These are phyloP conservation scores for Melanitta fusca DNA, from an alignment of 2,797 vertebrate species.

Conservation along the genomic window DNA sequence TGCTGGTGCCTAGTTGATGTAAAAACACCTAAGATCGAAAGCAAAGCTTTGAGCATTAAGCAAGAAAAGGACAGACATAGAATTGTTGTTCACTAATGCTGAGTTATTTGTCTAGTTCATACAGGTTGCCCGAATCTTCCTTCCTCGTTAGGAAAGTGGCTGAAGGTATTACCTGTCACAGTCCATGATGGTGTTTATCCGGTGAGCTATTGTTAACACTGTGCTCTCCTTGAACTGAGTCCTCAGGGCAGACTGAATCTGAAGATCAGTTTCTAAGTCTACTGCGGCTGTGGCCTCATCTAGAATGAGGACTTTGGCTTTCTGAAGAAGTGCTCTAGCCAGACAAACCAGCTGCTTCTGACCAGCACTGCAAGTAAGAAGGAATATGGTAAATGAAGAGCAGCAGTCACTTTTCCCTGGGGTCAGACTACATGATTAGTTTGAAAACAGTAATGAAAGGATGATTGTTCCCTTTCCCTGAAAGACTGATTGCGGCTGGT, in stretches of 20 bases:
- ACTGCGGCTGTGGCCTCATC: constrained; percentile 96
- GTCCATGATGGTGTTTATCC: constrained; percentile 91
- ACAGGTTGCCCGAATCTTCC: background rate
- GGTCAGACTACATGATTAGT: background rate
- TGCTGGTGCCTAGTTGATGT: background rate
- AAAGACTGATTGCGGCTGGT: background rate
- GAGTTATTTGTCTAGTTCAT: background rate
- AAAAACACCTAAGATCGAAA: background rate
- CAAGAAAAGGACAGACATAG: background rate
- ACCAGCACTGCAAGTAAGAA: constrained; percentile 84
- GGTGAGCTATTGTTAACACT: constrained; percentile 92
- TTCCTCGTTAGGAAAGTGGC: background rate
- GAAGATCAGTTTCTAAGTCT: constrained; percentile 91
- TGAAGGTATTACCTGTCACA: constrained; percentile 86
- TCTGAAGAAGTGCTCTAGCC: constrained; percentile 91
- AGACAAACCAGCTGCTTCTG: constrained; percentile 95
- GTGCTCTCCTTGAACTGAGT: constrained; percentile 91
- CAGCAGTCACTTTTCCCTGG: background rate
- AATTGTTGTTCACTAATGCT: background rate
- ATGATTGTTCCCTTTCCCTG: background rate
- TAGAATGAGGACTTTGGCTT: constrained; percentile 92
- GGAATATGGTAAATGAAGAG: background rate
- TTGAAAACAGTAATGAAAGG: background rate
- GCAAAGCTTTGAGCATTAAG: background rate
- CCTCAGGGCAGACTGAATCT: constrained; percentile 90